Base-by-base conservation (phyloP, 1,140 invertebrate species). In the Drosophila punjabiensis region DNA sequence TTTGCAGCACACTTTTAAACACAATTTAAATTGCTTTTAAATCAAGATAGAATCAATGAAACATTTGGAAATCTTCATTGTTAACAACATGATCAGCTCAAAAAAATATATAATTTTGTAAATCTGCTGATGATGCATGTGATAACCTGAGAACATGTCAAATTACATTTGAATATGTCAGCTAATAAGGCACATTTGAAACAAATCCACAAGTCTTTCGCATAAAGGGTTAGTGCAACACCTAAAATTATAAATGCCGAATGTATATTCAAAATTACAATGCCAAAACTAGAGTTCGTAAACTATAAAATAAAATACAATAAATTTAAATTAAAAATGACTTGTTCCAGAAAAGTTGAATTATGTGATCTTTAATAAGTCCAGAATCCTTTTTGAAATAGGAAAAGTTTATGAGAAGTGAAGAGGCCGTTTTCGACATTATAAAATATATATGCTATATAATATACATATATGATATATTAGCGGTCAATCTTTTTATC, bases 271-370 rank as follows among this genome's bases (percentile, higher is more conserved):
- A 55, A 55, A 55, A 55, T 55, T 33, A 55, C 13, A 35, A 55
- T 55, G 53, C 53, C 53, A 55, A 55, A 35, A 55, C 11, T 55
- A 55, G n/a, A 5, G n/a, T 55, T 55, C 11, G n/a, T 33, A 35
- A 55, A 55, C 2, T 35, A 14, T 35, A 11, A 14, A 55, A 55
- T 55, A 55, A 55, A 35, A 20, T 20, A 35, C 7, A 5, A 9
- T 0, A 14, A 35, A 35, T 13, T 14, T 7, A 14, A 20, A 20
- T 14, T 14, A 3, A 14, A 7, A 20, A 33, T 7, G n/a, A 33
- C n/a, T 53, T n/a, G 52, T 33, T 53, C 52, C 33, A 33, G n/a
- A 33, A 18, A 11, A 18, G 5, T 33, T 33, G 30, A 3, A n/a
- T 5, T n/a, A 11, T 30, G 16, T 47, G 43, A 47, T 20, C 43